Evolutionary conservation across 2,888 invertebrate genomes (phyloP).

Genomic region (Drosophila koepferae): DNA sequence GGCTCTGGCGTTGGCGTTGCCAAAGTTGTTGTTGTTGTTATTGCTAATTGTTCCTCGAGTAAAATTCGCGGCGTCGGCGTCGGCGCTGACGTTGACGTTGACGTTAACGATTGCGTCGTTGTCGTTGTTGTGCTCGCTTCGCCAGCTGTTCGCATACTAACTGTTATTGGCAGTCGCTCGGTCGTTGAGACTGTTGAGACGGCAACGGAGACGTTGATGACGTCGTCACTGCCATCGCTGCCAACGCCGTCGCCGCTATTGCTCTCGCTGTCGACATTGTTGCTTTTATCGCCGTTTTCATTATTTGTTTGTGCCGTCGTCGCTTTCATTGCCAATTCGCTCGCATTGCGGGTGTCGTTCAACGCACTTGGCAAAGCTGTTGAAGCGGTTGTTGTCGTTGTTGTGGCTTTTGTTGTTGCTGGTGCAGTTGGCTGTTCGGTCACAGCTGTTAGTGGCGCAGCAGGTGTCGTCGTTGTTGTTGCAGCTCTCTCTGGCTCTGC

Average conservation of each 20-base stretch:
- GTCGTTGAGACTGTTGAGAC: constrained; percentile 25
- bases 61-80: constrained; percentile 33
- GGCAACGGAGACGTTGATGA: constrained; percentile 42
- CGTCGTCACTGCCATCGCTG: constrained; percentile 32
- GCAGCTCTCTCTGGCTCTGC: constrained; percentile 24
- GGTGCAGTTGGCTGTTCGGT: constrained; percentile 20
- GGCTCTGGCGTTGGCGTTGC: constrained; percentile 63
- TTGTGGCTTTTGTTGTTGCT: constrained; percentile 27
- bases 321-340: constrained; percentile 64
- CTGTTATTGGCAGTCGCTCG: constrained; percentile 58
- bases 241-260: constrained; percentile 20
- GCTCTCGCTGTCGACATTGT: constrained; percentile 36
- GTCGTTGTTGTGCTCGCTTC: constrained; percentile 59
- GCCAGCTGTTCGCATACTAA: constrained; percentile 77
- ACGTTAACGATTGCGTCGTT: constrained; percentile 19
- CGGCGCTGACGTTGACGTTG: constrained; percentile 19
- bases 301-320: constrained; percentile 47
- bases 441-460: constrained; percentile 43
- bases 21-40: constrained; percentile 34
- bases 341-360: constrained; percentile 52
- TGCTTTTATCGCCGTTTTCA: constrained; percentile 54
- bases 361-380: constrained; percentile 43
- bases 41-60: constrained; percentile 48
- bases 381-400: constrained; percentile 29
- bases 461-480: constrained; percentile 22